Conservation (phyloP, 2,888 invertebrate species). For the Parnassius mnemosyne region DNA sequence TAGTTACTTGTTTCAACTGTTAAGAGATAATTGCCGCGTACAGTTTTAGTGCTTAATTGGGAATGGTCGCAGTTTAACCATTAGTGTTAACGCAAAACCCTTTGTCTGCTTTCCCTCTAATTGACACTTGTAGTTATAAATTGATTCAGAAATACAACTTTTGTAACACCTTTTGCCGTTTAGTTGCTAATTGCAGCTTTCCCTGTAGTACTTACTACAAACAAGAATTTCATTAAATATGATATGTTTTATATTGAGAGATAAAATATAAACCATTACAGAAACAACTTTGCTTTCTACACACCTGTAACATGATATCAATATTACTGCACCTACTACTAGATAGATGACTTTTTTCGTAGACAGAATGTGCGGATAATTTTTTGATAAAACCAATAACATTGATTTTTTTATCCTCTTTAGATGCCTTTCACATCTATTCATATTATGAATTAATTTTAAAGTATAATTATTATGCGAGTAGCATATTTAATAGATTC, state of each 20-base stretch:
- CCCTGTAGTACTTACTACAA: constrained; percentile 56
- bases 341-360: constrained; percentile 16
- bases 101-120: constrained; percentile 75
- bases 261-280: constrained; percentile 46
- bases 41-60: constrained; percentile 38
- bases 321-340: constrained; percentile 24
- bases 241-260: constrained; percentile 52
- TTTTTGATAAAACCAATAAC: background rate
- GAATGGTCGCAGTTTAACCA: constrained; percentile 35
- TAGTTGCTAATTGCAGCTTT: constrained; percentile 72
- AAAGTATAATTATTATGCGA: no score
- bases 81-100: constrained; percentile 44
- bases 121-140: constrained; percentile 73
- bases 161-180: constrained; percentile 69
- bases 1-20: background rate
- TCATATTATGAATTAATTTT: no score
- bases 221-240: constrained; percentile 56
- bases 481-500: no score
- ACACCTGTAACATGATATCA: constrained; percentile 30
- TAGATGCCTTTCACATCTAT: constrained; percentile 19
- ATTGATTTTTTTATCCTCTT: no score
- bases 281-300: constrained; percentile 41
- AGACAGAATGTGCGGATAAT: constrained; percentile 16
- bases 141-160: constrained; percentile 71
- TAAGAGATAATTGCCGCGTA: constrained; percentile 4